Percentiles rank a stretch among this genome's conserved stretches.
Conservation (phyloP, 2,888 invertebrate genomes). For the Luffia ferchaultella region DNA sequence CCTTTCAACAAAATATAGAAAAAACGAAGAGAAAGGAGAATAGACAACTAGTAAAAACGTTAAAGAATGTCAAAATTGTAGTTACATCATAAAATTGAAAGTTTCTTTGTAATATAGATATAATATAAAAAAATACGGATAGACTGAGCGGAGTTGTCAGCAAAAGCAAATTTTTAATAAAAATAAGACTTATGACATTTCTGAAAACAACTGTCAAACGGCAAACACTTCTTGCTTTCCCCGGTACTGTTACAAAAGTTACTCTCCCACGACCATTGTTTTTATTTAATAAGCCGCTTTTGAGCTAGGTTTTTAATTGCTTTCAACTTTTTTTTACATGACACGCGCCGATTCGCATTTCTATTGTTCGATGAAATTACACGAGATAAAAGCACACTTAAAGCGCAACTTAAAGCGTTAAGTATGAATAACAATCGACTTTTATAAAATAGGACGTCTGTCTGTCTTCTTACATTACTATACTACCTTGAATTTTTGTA, state of each 20-base stretch:
- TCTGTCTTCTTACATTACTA: neutral
- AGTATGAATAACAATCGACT: neutral
- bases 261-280: constrained; percentile 53
- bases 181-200: neutral
- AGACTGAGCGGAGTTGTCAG: neutral
- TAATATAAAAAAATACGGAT: neutral
- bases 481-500: neutral
- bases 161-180: neutral
- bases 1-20: neutral
- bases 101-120: neutral
- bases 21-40: no score
- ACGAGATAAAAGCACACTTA: neutral
- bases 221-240: neutral
- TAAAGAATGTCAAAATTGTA: neutral
- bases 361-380: neutral
- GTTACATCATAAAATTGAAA: neutral
- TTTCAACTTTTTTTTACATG: constrained; percentile 1
- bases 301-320: neutral
- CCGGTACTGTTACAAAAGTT: constrained; percentile 34
- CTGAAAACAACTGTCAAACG: neutral
- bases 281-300: constrained; percentile 20
- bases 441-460: neutral
- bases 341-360: constrained; percentile 6
- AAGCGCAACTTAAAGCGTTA: no score
- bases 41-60: no score